phyloP scores from a whole-genome alignment of 2,113 vertebrate species.

The Morone saxatilis region DNA sequence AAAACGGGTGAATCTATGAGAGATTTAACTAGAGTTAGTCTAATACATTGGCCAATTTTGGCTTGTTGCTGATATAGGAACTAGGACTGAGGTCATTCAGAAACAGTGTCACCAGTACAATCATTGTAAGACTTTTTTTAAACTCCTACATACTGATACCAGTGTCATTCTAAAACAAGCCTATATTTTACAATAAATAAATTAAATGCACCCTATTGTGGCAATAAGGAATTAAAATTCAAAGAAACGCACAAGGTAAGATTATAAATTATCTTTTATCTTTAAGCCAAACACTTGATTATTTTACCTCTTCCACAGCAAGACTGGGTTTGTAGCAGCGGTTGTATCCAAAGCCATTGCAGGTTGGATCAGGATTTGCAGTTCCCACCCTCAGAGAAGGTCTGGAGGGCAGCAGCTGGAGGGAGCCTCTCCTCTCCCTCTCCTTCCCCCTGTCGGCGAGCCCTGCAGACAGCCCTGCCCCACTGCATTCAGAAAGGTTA shows the following conservation, averaged over 20 bases:
- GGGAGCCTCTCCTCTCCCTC: slow-evolving; percentile 71
- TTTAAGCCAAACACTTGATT: not conserved
- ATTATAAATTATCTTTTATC: not conserved
- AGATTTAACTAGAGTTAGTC: too few species aligned
- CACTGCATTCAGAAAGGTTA: slow-evolving; percentile 55
- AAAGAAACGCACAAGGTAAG: not conserved
- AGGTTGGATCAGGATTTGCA: slow-evolving; percentile 44
- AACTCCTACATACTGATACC: too few species aligned
- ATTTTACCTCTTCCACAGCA: slow-evolving; percentile 83
- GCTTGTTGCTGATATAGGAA: too few species aligned
- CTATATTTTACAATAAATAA: too few species aligned
- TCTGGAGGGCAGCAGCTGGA: slow-evolving; percentile 79
- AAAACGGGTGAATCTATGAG: too few species aligned
- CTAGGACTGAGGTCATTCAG: not conserved
- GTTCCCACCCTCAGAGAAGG: slow-evolving; percentile 53
- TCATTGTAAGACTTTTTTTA: too few species aligned
- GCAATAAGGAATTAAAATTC: not conserved
- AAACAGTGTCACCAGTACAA: not conserved
- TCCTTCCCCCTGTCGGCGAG: slow-evolving; percentile 72
- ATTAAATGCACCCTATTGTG: not conserved
- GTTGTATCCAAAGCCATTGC: slow-evolving; percentile 60
- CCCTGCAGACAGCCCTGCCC: slow-evolving; percentile 53
- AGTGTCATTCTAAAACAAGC: too few species aligned
- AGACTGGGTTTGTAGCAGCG: slow-evolving; percentile 82
- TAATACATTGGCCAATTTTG: too few species aligned